These are phyloP conservation scores for Hydropsyche tenuis DNA, from an alignment of 1,140 invertebrate species.

Conservation along the genomic window DNA sequence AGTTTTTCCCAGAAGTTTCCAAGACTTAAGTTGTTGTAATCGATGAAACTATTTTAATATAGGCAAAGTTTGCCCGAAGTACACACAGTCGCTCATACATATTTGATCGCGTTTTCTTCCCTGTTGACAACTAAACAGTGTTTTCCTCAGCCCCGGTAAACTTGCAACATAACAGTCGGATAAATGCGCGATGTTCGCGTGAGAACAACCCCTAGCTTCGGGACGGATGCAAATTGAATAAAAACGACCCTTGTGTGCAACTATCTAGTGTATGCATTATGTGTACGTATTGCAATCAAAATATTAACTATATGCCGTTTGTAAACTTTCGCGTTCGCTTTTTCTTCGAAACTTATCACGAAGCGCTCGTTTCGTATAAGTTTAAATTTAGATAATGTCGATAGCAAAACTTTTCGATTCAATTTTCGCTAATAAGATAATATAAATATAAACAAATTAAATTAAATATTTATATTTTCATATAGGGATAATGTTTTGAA, in stretches of 20 bases:
- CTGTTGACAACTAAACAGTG: slow-evolving; percentile 21
- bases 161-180: not conserved
- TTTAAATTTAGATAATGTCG: not conserved
- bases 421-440: no score
- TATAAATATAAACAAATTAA: no score
- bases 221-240: slow-evolving; percentile 16
- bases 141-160: slow-evolving; percentile 11
- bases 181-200: slow-evolving; percentile 15
- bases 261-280: not conserved
- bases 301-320: not conserved
- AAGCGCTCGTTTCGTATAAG: no score
- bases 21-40: not conserved
- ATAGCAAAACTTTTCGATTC: not conserved
- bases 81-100: slow-evolving; percentile 3
- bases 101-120: slow-evolving; percentile 15
- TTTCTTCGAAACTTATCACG: not conserved
- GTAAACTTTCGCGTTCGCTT: not conserved
- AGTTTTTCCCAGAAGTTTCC: not conserved
- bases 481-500: no score
- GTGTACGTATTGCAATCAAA: not conserved
- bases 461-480: no score
- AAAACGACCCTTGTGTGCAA: not conserved
- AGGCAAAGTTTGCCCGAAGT: slow-evolving; percentile 8
- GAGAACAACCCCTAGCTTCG: not conserved
- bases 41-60: slow-evolving; percentile 28